Evolutionary conservation across 1,140 invertebrate genomes (phyloP).

Genomic region (Drosophila chauvacae): DNA sequence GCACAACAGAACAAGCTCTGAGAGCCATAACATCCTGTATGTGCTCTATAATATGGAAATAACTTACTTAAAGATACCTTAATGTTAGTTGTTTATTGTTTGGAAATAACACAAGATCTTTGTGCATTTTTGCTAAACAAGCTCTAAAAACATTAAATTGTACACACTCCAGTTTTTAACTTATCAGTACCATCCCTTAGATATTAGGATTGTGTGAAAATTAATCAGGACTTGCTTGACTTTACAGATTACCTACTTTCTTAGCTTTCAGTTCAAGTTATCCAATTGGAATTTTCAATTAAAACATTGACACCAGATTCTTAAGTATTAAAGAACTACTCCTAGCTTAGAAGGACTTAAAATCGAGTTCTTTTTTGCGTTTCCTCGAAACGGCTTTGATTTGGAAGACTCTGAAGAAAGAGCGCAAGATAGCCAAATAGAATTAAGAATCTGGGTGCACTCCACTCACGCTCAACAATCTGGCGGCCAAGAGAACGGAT

Average conservation of each 20-base stretch:
- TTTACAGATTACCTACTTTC: too few species aligned
- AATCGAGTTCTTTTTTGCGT: not conserved
- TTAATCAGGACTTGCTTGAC: not conserved
- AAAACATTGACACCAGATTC: not conserved
- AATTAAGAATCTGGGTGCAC: not conserved
- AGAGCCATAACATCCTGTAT: too few species aligned
- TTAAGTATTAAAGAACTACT: not conserved
- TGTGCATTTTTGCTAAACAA: not conserved
- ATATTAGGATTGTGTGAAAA: not conserved
- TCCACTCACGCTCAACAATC: conserved; percentile 75
- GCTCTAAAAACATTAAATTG: not conserved
- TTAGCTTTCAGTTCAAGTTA: not conserved
- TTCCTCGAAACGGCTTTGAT: not conserved
- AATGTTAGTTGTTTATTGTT: too few species aligned
- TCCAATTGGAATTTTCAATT: not conserved
- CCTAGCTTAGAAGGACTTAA: not conserved
- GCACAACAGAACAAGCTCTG: not conserved
- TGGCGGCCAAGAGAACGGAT: conserved; percentile 62
- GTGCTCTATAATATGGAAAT: too few species aligned
- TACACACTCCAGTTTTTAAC: not conserved
- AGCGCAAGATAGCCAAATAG: not conserved
- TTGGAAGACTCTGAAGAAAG: not conserved
- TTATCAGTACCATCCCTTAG: not conserved
- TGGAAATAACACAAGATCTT: not conserved
- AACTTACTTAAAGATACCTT: too few species aligned